These are phyloP conservation scores for Andricus quercusramuli DNA, from an alignment of 2,888 invertebrate genomes.

Conservation along the genomic window DNA sequence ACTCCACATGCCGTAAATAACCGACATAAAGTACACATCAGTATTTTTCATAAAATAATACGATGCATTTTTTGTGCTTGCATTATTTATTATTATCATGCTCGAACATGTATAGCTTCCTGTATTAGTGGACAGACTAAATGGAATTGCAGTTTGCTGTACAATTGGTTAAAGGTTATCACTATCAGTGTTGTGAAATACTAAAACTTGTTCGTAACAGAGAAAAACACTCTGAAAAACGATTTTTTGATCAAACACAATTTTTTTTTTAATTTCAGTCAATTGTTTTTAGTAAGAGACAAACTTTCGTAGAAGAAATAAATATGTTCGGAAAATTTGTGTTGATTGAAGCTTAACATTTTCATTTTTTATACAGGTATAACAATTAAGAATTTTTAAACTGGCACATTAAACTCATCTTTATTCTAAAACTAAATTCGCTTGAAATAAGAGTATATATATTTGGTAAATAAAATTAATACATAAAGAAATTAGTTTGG, in stretches of 20 bases:
- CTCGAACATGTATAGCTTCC: neutral
- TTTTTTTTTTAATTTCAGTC: neutral
- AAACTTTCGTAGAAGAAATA: too few species aligned
- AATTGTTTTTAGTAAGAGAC: neutral
- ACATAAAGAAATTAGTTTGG: too few species aligned
- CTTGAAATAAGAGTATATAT: too few species aligned
- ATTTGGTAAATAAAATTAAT: too few species aligned
- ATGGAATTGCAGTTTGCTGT: neutral
- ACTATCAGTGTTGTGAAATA: neutral
- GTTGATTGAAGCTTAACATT: too few species aligned
- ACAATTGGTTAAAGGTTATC: neutral
- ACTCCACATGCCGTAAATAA: neutral
- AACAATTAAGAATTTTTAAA: too few species aligned
- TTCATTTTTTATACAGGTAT: too few species aligned
- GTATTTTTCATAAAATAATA: slow-evolving; percentile 9
- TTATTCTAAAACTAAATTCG: too few species aligned
- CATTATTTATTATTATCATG: slow-evolving; percentile 34
- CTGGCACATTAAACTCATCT: too few species aligned
- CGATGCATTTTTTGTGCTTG: slow-evolving; percentile 27
- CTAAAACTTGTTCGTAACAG: neutral
- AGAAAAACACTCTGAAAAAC: neutral
- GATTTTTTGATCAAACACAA: neutral
- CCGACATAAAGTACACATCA: slow-evolving; percentile 7
- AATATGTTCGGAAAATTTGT: too few species aligned
- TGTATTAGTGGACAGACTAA: slow-evolving; percentile 1